A percentile compares a stretch with the other conserved stretches of the same genome.
Conservation (phyloP, 2,888 invertebrate species). For the Athalia cordata region DNA sequence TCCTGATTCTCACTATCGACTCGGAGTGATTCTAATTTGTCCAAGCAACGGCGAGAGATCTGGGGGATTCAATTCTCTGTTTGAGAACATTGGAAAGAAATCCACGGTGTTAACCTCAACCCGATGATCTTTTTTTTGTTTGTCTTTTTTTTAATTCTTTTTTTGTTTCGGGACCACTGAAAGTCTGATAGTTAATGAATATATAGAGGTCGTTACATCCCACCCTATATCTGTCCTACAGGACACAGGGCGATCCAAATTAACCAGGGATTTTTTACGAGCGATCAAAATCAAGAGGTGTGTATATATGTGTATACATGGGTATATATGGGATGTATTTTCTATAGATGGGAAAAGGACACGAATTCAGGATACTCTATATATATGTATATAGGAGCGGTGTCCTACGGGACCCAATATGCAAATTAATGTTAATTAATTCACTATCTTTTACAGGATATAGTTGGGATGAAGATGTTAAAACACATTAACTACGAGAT, state of each 20-base stretch:
- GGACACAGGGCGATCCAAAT: constrained; percentile 35
- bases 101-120: neutral
- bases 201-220: constrained; percentile 34
- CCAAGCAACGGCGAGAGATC: constrained; percentile 19
- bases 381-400: neutral
- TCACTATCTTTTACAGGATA: neutral
- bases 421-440: neutral
- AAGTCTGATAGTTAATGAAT: constrained; percentile 18
- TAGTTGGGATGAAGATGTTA: neutral
- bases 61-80: neutral
- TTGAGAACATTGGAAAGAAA: neutral
- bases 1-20: constrained; percentile 10
- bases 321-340: neutral
- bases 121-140: neutral
- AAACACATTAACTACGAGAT: neutral
- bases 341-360: too few relatives aligned
- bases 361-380: too few relatives aligned
- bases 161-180: neutral
- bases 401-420: neutral
- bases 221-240: constrained; percentile 25
- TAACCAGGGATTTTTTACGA: constrained; percentile 41
- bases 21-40: constrained; percentile 45
- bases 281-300: constrained; percentile 34
- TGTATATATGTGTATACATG: neutral
- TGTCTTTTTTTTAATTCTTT: too few relatives aligned